Conservation (phyloP, 2,113 vertebrate species). For the Cyprinus carpio region DNA sequence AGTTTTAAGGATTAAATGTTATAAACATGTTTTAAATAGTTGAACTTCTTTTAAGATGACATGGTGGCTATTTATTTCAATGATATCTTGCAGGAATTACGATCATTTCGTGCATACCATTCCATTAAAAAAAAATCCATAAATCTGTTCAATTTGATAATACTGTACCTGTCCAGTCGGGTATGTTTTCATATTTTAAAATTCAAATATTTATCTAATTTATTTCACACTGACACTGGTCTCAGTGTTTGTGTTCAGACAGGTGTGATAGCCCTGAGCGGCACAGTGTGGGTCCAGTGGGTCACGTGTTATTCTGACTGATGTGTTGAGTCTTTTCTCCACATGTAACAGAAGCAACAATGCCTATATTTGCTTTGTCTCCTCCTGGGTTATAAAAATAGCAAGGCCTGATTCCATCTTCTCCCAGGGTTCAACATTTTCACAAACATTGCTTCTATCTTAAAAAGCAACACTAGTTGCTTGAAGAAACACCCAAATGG, state of each 20-base stretch:
- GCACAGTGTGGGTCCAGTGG: not conserved
- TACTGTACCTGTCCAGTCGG: not conserved
- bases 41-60: not conserved
- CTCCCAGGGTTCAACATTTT: not conserved
- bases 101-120: not conserved
- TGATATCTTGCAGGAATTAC: not conserved
- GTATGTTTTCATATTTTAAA: not conserved
- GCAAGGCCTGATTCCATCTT: conserved; percentile 28
- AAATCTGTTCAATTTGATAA: not conserved
- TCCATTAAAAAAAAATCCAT: not conserved
- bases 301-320: conserved; percentile 18
- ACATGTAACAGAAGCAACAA: not conserved
- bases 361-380: not conserved
- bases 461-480: conserved; percentile 12
- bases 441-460: not conserved
- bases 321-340: conserved; percentile 20
- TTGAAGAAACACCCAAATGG: not conserved
- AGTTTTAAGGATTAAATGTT: not conserved
- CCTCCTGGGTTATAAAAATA: conserved; percentile 28
- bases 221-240: not conserved
- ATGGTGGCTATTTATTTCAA: not conserved
- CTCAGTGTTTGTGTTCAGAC: conserved; percentile 10
- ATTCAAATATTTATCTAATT: not conserved
- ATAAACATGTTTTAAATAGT: not conserved
- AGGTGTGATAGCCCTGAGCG: not conserved